Evolutionary conservation across 2,113 vertebrate genomes (phyloP).

Genomic region (Garra rufa): DNA sequence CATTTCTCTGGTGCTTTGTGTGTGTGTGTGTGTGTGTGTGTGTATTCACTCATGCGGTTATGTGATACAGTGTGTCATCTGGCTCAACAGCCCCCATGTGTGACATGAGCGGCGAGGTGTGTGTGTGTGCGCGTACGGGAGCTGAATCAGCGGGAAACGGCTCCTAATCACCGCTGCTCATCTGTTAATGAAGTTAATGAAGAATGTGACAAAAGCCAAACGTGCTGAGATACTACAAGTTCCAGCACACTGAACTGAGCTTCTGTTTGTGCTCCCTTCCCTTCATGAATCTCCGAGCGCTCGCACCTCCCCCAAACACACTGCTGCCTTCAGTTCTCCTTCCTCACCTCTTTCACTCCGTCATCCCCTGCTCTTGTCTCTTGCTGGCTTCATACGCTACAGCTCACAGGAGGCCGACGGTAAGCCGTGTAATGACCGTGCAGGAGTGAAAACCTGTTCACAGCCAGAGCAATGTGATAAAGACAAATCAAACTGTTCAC

Average conservation of each 20-base stretch:
- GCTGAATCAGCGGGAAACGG: constrained; percentile 83
- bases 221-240: constrained; percentile 84
- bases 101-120: constrained; percentile 58
- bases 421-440: too few relatives aligned
- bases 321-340: constrained; percentile 1
- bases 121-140: constrained; percentile 58
- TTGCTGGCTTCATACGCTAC: background rate
- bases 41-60: constrained; percentile 43
- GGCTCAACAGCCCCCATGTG: constrained; percentile 67
- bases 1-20: constrained; percentile 2
- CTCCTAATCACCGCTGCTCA: constrained; percentile 82
- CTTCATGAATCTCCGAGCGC: background rate
- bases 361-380: background rate
- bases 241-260: constrained; percentile 80
- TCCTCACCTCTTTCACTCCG: background rate
- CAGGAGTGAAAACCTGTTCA: background rate
- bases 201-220: constrained; percentile 81
- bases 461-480: background rate
- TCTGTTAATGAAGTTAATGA: constrained; percentile 89
- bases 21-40: constrained; percentile 42
- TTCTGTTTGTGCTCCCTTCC: constrained; percentile 66
- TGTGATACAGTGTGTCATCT: constrained; percentile 65
- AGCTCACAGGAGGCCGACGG: background rate
- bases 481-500: too few relatives aligned
- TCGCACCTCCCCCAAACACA: constrained; percentile 25